A percentile compares a stretch with the other conserved stretches of the same genome.
phyloP scores from a whole-genome alignment of 2,113 vertebrate species.

The Istiophorus platypterus region DNA sequence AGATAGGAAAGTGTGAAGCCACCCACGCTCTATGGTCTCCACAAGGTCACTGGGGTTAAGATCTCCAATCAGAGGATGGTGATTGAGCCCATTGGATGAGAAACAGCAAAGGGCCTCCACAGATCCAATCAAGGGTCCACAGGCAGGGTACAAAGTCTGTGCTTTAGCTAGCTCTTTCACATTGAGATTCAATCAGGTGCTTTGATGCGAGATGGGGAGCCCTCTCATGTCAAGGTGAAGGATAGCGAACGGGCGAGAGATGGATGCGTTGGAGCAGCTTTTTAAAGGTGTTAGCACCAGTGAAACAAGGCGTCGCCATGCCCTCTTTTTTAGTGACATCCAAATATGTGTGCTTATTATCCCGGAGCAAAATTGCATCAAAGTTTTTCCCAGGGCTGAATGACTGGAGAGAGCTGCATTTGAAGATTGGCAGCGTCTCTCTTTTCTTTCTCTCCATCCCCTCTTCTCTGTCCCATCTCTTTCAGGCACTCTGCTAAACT shows the following conservation, averaged over 20 bases:
- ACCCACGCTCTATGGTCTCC: constrained; percentile 25
- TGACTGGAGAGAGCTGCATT: constrained; percentile 51
- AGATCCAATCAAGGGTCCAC: constrained; percentile 63
- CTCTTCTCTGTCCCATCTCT: constrained; percentile 26
- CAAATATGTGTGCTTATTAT: constrained; percentile 48
- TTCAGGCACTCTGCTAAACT: constrained; percentile 30
- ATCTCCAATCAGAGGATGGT: constrained; percentile 70
- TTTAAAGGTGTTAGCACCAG: constrained; percentile 38
- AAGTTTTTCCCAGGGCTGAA: constrained; percentile 58
- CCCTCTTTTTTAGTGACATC: constrained; percentile 35
- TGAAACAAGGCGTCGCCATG: constrained; percentile 41
- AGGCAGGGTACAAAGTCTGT: constrained; percentile 40
- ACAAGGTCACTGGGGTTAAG: constrained; percentile 63
- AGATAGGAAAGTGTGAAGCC: constrained; percentile 15
- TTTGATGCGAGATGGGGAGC: constrained; percentile 36
- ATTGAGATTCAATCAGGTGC: constrained; percentile 60
- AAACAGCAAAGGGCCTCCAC: constrained; percentile 39
- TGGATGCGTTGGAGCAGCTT: constrained; percentile 45
- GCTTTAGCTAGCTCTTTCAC: constrained; percentile 37
- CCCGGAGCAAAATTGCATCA: constrained; percentile 52
- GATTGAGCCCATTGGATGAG: constrained; percentile 66
- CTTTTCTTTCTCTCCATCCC: constrained; percentile 23
- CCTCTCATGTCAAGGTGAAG: constrained; percentile 58
- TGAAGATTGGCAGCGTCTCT: constrained; percentile 62
- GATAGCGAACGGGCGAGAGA: constrained; percentile 28